Percentiles rank a stretch among this genome's conserved stretches.
Conservation (phyloP, 2,888 invertebrate species). For the Drosophila incognita region DNA sequence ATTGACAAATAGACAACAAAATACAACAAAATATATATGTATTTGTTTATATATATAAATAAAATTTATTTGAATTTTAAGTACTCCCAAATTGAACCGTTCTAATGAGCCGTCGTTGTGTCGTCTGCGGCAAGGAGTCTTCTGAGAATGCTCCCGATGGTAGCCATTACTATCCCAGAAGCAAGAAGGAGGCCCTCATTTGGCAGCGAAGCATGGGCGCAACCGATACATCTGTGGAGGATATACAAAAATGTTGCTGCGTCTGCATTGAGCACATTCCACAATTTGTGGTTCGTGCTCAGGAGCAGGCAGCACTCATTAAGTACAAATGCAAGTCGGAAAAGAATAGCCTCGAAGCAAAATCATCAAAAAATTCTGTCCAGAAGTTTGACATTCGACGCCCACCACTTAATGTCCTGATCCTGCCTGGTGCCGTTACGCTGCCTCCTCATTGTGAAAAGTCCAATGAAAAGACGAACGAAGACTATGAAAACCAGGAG, state of each 20-base stretch:
- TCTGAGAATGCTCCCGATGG: slow-evolving; percentile 9
- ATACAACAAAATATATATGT: not conserved
- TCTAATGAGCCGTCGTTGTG: slow-evolving; percentile 58
- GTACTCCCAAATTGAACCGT: slow-evolving; percentile 17
- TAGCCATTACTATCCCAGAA: slow-evolving; percentile 56
- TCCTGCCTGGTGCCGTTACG: slow-evolving; percentile 56
- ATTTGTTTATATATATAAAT: not conserved
- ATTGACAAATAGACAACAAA: not conserved
- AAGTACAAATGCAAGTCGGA: not conserved
- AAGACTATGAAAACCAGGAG: not conserved
- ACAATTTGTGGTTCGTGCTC: slow-evolving; percentile 57
- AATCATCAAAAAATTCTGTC: too few species aligned
- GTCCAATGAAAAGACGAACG: not conserved
- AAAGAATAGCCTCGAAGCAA: not conserved
- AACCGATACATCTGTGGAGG: slow-evolving; percentile 32
- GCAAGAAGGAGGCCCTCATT: slow-evolving; percentile 59
- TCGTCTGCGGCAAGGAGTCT: slow-evolving; percentile 60
- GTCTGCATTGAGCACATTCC: slow-evolving; percentile 69
- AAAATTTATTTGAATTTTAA: not conserved
- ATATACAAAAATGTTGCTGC: slow-evolving; percentile 54
- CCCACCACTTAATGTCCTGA: slow-evolving; percentile 53
- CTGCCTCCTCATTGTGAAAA: slow-evolving; percentile 37
- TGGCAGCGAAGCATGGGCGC: slow-evolving; percentile 69
- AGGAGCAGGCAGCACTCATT: slow-evolving; percentile 27
- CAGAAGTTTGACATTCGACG: not conserved